Base-by-base conservation (phyloP, 2,113 vertebrate genomes). In the Lagopus muta region DNA sequence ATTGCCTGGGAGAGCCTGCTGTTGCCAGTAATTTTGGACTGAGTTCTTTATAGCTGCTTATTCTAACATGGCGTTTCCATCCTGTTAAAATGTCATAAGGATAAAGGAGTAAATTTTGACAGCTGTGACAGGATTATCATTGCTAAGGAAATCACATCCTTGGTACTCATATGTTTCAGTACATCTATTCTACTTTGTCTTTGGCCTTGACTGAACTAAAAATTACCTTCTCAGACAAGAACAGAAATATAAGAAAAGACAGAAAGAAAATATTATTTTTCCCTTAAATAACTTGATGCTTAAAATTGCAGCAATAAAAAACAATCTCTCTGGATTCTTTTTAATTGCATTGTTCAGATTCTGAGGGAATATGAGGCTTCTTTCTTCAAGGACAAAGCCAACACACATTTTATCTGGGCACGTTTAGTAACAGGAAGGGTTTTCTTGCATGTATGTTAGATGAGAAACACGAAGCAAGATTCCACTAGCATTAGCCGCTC, bases 31-130 rank as follows among this genome's bases (percentile, higher is more conserved):
- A 95, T 97, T 97, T 92, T 97, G 96, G 96, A 95, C 45, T 0
- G 12, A 96, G 77, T 96, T 78, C 89, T 95, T 97, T 96, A 77
- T 90, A 96, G 96, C 91, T 97, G 92, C 94, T 97, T 96, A 97
- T 96, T 93, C 96, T 95, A 97, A 97, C 72, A 88, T 90, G 94
- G 90, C 16, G 55, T 74, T 97, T 97, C 79, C 96, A 95, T 96
- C 82, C 96, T 97, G 89, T 95, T 98, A 97, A 97, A 98, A 97
- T 97, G 97, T 97, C 97, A 97, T 95, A 96, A 95, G 97, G 97
- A 97, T 97, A 97, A 97, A 95, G 91, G 92, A 96, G 93, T 96
- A 96, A 93, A 97, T 93, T 96, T 92, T 97, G 97, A 95, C 97
- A 97, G 94, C 96, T 97, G 95, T 97, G 97, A 97, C 96, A 97